Percentiles rank a stretch among this genome's conserved stretches.
These are phyloP conservation scores for Acanthaster planci DNA, from an alignment of 35 echinoderm and acorn worm genomes.

Conservation along the genomic window DNA sequence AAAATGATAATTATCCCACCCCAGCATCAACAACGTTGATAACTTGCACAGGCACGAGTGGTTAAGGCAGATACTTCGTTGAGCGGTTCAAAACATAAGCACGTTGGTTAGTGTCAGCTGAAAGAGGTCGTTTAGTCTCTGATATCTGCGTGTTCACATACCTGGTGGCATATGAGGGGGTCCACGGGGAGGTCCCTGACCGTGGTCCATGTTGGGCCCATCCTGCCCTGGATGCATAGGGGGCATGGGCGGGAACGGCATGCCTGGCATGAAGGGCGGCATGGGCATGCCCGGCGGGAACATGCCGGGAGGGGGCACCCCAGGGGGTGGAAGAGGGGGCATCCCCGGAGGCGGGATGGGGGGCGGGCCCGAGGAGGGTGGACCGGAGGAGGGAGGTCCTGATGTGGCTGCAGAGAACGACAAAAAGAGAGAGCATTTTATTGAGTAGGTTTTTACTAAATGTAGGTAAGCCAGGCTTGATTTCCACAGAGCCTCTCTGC, in stretches of 20 bases:
- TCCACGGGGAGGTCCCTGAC: conserved; percentile 24
- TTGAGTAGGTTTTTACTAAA: too few relatives aligned
- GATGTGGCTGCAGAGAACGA: conserved; percentile 17
- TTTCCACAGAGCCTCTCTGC: too few relatives aligned
- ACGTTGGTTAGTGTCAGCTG: too few relatives aligned
- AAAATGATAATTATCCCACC: too few relatives aligned
- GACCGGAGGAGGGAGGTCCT: conserved; percentile 30
- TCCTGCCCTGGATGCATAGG: background rate
- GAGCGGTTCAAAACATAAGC: too few relatives aligned
- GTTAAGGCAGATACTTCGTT: too few relatives aligned
- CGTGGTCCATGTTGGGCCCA: background rate
- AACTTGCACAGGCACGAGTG: too few relatives aligned
- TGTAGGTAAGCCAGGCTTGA: too few relatives aligned
- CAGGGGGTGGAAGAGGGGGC: conserved; percentile 27
- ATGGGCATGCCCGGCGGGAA: conserved; percentile 75
- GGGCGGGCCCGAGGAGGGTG: conserved; percentile 59
- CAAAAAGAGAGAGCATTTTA: background rate
- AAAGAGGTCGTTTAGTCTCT: too few relatives aligned
- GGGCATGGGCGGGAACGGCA: conserved; percentile 49
- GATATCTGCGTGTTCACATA: background rate
- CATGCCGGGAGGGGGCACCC: conserved; percentile 68
- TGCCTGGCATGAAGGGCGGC: conserved; percentile 42
- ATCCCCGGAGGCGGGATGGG: conserved; percentile 62
- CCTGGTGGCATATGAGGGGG: conserved; percentile 17
- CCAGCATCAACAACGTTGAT: too few relatives aligned